These are phyloP conservation scores for Drosophila littoralis DNA, from an alignment of 1,140 invertebrate genomes.

Conservation along the genomic window DNA sequence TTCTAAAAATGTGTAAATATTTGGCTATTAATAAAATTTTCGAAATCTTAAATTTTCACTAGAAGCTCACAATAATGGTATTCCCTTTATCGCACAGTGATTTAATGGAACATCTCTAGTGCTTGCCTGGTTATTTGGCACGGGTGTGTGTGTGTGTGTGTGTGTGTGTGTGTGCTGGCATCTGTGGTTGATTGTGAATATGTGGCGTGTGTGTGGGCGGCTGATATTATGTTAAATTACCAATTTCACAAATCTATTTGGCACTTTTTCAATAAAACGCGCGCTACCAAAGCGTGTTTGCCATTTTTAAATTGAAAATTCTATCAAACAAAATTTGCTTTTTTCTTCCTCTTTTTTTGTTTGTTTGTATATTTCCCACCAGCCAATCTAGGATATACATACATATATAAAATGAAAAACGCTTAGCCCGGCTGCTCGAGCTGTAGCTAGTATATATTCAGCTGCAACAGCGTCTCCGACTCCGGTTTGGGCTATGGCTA, in stretches of 20 bases:
- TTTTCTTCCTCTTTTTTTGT: no score
- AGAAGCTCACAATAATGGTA: no score
- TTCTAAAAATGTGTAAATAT: no score
- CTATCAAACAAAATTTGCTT: constrained; percentile 21
- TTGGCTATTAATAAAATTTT: no score
- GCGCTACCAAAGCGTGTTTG: constrained; percentile 28
- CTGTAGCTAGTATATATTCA: no score
- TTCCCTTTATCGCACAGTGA: not conserved
- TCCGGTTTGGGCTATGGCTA: not conserved
- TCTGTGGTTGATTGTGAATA: not conserved
- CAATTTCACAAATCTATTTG: constrained; percentile 60
- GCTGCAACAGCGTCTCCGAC: constrained; percentile 2
- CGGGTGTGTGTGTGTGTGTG: not conserved
- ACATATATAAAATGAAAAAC: constrained; percentile 25
- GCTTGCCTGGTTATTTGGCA: constrained; percentile 3
- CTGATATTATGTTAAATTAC: constrained; percentile 58
- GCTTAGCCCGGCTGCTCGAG: constrained; percentile 55
- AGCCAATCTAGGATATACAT: no score
- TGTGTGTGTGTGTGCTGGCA: not conserved
- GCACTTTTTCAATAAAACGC: constrained; percentile 45
- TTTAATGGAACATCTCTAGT: constrained; percentile 22
- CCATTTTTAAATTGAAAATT: constrained; percentile 68
- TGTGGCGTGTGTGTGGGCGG: not conserved
- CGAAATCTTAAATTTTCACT: no score
- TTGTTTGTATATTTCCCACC: no score